Conservation (phyloP, 2,113 vertebrate genomes). For the Australoheros scitulus region DNA sequence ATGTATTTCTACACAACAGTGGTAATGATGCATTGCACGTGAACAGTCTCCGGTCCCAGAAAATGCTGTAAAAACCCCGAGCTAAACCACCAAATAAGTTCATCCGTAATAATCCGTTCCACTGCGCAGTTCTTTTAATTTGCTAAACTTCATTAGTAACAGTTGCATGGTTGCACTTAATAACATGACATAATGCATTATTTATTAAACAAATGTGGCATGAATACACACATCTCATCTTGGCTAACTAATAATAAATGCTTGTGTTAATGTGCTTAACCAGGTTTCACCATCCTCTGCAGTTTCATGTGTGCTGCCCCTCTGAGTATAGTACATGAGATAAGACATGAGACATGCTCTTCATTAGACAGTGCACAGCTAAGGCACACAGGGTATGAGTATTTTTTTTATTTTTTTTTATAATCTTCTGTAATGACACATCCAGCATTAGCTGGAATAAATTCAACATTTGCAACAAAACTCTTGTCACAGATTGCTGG, state of each 20-base stretch:
- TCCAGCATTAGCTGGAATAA: not conserved
- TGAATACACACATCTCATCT: not conserved
- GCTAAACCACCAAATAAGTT: not conserved
- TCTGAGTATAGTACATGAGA: not conserved
- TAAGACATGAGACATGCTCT: not conserved
- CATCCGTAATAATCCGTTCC: not conserved
- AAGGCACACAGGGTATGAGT: not conserved
- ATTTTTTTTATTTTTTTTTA: too few species aligned
- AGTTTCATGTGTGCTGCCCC: not conserved
- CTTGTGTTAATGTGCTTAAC: not conserved
- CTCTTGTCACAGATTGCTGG: not conserved
- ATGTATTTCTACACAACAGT: not conserved
- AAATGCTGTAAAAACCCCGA: not conserved
- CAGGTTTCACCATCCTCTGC: not conserved
- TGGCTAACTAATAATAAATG: not conserved
- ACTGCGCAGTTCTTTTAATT: not conserved
- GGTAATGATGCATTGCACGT: not conserved
- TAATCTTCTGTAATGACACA: not conserved
- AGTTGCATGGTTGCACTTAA: conserved; percentile 5
- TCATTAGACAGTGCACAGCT: not conserved
- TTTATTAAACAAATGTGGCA: conserved; percentile 6
- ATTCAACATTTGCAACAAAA: not conserved
- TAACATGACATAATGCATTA: not conserved
- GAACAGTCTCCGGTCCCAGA: not conserved
- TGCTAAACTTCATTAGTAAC: conserved; percentile 24